These are phyloP conservation scores for Oryctes rhinoceros DNA, from an alignment of 1,140 invertebrate species.

Conservation along the genomic window DNA sequence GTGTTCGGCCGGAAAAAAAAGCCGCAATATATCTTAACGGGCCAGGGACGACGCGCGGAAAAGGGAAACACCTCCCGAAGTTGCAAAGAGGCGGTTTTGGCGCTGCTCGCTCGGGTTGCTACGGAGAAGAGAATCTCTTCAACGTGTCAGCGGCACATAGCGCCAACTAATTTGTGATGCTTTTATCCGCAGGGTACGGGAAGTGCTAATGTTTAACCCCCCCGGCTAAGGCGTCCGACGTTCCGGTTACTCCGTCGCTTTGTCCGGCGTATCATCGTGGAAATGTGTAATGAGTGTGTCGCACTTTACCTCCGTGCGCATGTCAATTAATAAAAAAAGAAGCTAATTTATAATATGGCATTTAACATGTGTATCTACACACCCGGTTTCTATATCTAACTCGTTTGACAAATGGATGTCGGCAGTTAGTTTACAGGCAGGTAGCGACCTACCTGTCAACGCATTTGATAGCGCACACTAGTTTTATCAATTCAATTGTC, in stretches of 20 bases:
- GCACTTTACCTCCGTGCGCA: not conserved
- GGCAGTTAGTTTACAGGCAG: too few relatives aligned
- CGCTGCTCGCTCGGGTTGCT: not conserved
- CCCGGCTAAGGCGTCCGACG: constrained; percentile 48
- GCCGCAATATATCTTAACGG: constrained; percentile 26
- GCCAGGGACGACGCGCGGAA: not conserved
- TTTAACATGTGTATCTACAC: too few relatives aligned
- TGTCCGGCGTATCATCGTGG: not conserved
- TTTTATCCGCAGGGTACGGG: constrained; percentile 55
- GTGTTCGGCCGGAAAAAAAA: constrained; percentile 18
- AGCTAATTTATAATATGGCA: too few relatives aligned
- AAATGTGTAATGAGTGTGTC: not conserved
- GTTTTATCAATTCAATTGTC: too few relatives aligned
- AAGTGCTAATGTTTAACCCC: constrained; percentile 57
- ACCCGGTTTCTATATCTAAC: too few relatives aligned
- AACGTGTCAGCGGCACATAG: constrained; percentile 41
- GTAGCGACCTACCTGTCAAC: too few relatives aligned
- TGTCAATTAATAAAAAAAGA: too few relatives aligned
- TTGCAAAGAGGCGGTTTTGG: constrained; percentile 19
- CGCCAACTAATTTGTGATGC: constrained; percentile 56
- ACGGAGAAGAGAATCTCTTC: constrained; percentile 31
- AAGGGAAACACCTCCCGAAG: not conserved
- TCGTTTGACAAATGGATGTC: too few relatives aligned
- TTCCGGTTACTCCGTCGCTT: constrained; percentile 38
- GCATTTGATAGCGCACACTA: too few relatives aligned